Evolutionary conservation across 2,888 invertebrate genomes (phyloP).

Genomic region (Eupithecia dodoneata): DNA sequence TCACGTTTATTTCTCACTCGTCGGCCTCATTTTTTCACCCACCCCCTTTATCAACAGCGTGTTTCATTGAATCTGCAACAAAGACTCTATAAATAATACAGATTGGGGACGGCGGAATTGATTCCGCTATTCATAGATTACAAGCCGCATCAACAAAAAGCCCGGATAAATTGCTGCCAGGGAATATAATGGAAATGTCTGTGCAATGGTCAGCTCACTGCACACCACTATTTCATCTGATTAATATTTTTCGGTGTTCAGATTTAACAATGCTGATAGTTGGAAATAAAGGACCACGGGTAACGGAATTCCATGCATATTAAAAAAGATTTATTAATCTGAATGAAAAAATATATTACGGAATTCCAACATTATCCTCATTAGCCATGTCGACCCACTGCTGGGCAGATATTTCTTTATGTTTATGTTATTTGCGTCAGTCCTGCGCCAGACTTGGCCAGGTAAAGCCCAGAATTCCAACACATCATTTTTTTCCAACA

Average conservation of each 20-base stretch:
- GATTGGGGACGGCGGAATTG: conserved; percentile 55
- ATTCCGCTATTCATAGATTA: conserved; percentile 68
- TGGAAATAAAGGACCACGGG: not conserved
- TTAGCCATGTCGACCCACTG: no score
- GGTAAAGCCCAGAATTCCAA: no score
- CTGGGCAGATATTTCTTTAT: no score
- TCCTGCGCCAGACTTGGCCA: no score
- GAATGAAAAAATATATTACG: no score
- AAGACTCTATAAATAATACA: conserved; percentile 43
- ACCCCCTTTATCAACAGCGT: conserved; percentile 42
- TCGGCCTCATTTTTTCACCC: conserved; percentile 44
- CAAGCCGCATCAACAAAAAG: conserved; percentile 65
- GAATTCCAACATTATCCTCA: no score
- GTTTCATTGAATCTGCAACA: conserved; percentile 58
- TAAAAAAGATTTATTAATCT: not conserved
- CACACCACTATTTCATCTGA: conserved; percentile 54
- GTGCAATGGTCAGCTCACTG: conserved; percentile 54
- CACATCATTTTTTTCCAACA: not conserved
- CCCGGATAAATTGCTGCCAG: conserved; percentile 65
- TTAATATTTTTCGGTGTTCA: conserved; percentile 50
- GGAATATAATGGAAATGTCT: conserved; percentile 67
- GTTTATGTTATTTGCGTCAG: no score
- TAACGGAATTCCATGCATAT: not conserved
- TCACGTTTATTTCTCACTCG: conserved; percentile 50
- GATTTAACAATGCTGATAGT: conserved; percentile 28